phyloP scores from a whole-genome alignment of 2,888 invertebrate species.

The Yponomeuta plumbellus region DNA sequence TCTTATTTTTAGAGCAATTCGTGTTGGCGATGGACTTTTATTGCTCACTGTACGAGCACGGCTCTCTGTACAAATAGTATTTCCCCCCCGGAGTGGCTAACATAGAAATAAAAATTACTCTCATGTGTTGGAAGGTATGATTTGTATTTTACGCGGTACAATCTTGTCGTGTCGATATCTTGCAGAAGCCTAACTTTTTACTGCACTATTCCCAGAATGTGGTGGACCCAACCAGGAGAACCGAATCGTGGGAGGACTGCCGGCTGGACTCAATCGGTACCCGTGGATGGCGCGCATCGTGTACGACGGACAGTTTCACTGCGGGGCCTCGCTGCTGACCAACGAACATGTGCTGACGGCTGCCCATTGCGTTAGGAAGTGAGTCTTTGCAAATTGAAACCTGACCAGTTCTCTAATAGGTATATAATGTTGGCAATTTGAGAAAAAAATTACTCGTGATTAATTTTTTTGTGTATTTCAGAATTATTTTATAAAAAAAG shows the following conservation, averaged over 20 bases:
- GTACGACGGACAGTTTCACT: conserved; percentile 92
- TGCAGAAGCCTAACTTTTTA: not conserved
- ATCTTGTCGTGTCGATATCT: not conserved
- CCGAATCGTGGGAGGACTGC: conserved; percentile 89
- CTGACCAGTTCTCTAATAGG: not conserved
- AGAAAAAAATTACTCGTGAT: no score
- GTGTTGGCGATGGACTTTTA: not conserved
- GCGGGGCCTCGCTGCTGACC: conserved; percentile 88
- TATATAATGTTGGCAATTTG: not conserved
- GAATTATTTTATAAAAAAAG: no score
- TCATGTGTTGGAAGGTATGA: not conserved
- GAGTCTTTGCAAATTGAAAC: conserved; percentile 29
- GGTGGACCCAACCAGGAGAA: conserved; percentile 90
- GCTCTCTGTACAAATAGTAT: no score
- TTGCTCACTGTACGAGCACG: not conserved
- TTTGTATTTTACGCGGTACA: no score
- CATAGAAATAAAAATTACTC: not conserved
- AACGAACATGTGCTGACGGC: conserved; percentile 91
- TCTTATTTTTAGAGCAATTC: conserved; percentile 1
- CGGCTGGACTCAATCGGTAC: conserved; percentile 88
- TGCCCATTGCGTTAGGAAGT: conserved; percentile 90
- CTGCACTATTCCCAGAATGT: conserved; percentile 78
- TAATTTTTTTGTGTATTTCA: no score
- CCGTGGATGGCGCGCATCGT: conserved; percentile 92
- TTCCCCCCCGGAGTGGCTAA: not conserved